phyloP scores from a whole-genome alignment of 2,888 invertebrate genomes.

The Agriotes lineatus region DNA sequence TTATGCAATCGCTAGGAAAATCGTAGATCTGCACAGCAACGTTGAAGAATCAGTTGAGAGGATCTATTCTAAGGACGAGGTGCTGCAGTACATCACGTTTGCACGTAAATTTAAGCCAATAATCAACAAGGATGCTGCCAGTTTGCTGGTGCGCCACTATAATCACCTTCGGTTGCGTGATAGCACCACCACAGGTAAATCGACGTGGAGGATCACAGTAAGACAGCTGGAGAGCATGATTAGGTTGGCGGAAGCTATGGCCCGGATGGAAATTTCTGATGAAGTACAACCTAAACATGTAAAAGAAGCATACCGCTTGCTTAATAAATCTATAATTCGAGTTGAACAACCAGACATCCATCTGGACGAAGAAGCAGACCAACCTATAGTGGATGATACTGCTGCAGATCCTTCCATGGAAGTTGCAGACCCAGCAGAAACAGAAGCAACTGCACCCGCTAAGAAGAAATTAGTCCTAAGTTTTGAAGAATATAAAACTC shows the following conservation, averaged over 20 bases:
- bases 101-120: conserved; percentile 95
- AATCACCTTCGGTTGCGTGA: conserved; percentile 88
- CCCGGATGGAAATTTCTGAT: conserved; percentile 94
- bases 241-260: conserved; percentile 95
- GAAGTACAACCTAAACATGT: conserved; percentile 91
- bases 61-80: conserved; percentile 89
- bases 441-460: conserved; percentile 53
- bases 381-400: conserved; percentile 71
- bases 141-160: conserved; percentile 90
- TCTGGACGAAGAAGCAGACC: conserved; percentile 83
- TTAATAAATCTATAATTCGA: conserved; percentile 96
- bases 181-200: conserved; percentile 72
- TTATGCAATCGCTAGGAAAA: conserved; percentile 96
- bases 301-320: conserved; percentile 84
- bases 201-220: conserved; percentile 96
- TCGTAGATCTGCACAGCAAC: conserved; percentile 93
- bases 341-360: conserved; percentile 98
- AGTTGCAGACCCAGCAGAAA: conserved; percentile 60
- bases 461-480: conserved; percentile 86
- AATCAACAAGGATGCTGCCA: conserved; percentile 84
- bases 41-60: conserved; percentile 83
- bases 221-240: conserved; percentile 96
- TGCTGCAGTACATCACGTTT: conserved; percentile 96
- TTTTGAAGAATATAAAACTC: conserved; percentile 93
- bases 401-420: conserved; percentile 55